Conservation (phyloP, 1,140 invertebrate species). For the Diorhabda sublineata region DNA sequence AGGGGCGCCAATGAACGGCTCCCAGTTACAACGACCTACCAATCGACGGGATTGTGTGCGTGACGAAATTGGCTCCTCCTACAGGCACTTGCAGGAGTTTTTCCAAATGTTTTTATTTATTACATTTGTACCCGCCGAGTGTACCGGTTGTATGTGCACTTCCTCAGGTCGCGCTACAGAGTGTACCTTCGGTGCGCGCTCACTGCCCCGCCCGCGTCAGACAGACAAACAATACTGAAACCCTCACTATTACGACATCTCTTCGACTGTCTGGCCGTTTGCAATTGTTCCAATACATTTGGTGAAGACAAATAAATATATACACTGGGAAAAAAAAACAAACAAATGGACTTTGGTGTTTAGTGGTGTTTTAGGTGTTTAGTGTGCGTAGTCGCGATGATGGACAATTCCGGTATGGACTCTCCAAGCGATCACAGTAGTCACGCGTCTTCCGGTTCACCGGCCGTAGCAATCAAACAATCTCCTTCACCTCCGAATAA, state of each 20-base stretch:
- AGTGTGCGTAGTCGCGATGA: slow-evolving; percentile 29
- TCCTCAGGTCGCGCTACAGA: slow-evolving; percentile 45
- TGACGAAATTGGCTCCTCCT: slow-evolving; percentile 36
- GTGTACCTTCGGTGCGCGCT: slow-evolving; percentile 47
- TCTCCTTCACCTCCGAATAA: slow-evolving; percentile 53
- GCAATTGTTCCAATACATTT: slow-evolving; percentile 21
- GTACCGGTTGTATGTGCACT: slow-evolving; percentile 54
- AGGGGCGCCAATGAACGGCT: slow-evolving; percentile 44
- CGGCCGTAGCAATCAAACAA: slow-evolving; percentile 48
- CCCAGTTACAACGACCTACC: slow-evolving; percentile 41
- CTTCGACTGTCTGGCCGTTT: slow-evolving; percentile 36
- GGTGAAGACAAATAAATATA: neutral
- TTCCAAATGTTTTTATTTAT: slow-evolving; percentile 63
- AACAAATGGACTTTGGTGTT: slow-evolving; percentile 38
- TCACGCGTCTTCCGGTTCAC: slow-evolving; percentile 54
- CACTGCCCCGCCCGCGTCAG: slow-evolving; percentile 43
- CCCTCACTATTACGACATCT: slow-evolving; percentile 38
- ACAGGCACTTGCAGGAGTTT: slow-evolving; percentile 44
- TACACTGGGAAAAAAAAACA: neutral
- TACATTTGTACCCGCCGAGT: slow-evolving; percentile 60
- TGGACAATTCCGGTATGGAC: slow-evolving; percentile 58
- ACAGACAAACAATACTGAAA: slow-evolving; percentile 43
- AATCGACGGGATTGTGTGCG: slow-evolving; percentile 30
- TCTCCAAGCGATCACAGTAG: slow-evolving; percentile 64
- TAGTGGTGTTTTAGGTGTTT: slow-evolving; percentile 18